phyloP scores from a whole-genome alignment of 1,140 invertebrate genomes.

The Eumaeus atala region DNA sequence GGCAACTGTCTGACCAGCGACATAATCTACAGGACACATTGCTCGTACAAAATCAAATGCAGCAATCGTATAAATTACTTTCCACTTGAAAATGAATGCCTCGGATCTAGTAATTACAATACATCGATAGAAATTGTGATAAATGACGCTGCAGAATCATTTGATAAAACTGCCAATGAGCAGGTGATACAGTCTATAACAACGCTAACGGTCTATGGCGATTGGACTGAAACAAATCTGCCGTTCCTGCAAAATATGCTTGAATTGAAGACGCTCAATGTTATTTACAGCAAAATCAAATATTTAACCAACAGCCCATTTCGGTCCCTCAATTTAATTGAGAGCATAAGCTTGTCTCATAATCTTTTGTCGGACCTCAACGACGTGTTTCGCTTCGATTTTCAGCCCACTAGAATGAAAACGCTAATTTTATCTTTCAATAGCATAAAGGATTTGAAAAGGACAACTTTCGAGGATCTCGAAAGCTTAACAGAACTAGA shows the following conservation, averaged over 20 bases:
- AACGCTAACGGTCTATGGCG: slow-evolving; percentile 34
- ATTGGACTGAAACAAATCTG: slow-evolving; percentile 41
- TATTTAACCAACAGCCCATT: slow-evolving; percentile 37
- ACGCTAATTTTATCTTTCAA: slow-evolving; percentile 44
- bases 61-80: slow-evolving; percentile 29
- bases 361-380: slow-evolving; percentile 42
- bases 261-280: slow-evolving; percentile 32
- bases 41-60: slow-evolving; percentile 42
- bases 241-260: slow-evolving; percentile 40
- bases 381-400: slow-evolving; percentile 46
- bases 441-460: slow-evolving; percentile 35
- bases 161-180: slow-evolving; percentile 30
- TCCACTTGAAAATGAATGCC: slow-evolving; percentile 33
- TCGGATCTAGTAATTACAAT: slow-evolving; percentile 41
- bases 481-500: slow-evolving; percentile 47
- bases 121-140: slow-evolving; percentile 42
- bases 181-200: slow-evolving; percentile 39
- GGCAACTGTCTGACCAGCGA: slow-evolving; percentile 36
- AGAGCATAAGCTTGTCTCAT: slow-evolving; percentile 40
- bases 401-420: slow-evolving; percentile 35
- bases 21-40: slow-evolving; percentile 32
- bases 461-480: slow-evolving; percentile 41
- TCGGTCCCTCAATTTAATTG: slow-evolving; percentile 32
- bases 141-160: slow-evolving; percentile 31
- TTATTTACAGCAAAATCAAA: slow-evolving; percentile 36